Evolutionary conservation across 1,140 invertebrate species (phyloP).

Genomic region (Aricia agestis): DNA sequence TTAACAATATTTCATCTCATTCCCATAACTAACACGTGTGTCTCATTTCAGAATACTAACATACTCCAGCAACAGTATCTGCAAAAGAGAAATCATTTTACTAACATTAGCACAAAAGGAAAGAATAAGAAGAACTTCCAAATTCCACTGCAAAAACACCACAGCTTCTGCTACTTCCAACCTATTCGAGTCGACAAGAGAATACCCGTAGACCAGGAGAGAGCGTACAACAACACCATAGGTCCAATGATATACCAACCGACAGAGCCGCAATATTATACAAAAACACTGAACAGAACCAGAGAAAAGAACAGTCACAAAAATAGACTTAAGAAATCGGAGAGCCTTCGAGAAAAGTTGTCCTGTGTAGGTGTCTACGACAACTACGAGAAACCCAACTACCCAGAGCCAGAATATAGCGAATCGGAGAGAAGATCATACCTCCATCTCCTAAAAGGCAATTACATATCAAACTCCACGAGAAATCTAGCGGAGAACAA

Average conservation of each 20-base stretch:
- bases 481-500: constrained; percentile 59
- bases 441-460: constrained; percentile 66
- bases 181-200: constrained; percentile 74
- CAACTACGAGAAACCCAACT: constrained; percentile 63
- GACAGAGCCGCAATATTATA: constrained; percentile 63
- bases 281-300: constrained; percentile 70
- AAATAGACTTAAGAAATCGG: constrained; percentile 70
- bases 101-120: constrained; percentile 65
- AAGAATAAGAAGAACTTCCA: constrained; percentile 78
- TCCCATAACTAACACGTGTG: constrained; percentile 52
- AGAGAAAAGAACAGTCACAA: constrained; percentile 68
- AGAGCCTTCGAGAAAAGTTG: constrained; percentile 70
- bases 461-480: constrained; percentile 69
- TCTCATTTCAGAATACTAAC: constrained; percentile 75
- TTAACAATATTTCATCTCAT: constrained; percentile 30
- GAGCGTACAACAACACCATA: constrained; percentile 71
- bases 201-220: constrained; percentile 62
- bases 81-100: constrained; percentile 71
- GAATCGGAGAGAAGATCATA: constrained; percentile 72
- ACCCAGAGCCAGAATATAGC: constrained; percentile 73
- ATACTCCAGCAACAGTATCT: constrained; percentile 74
- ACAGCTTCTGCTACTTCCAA: constrained; percentile 82
- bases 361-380: constrained; percentile 72
- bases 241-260: constrained; percentile 65
- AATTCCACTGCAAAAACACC: constrained; percentile 81